Evolutionary conservation across 2,888 invertebrate genomes (phyloP).

Genomic region (Cerceris ruficornis): DNA sequence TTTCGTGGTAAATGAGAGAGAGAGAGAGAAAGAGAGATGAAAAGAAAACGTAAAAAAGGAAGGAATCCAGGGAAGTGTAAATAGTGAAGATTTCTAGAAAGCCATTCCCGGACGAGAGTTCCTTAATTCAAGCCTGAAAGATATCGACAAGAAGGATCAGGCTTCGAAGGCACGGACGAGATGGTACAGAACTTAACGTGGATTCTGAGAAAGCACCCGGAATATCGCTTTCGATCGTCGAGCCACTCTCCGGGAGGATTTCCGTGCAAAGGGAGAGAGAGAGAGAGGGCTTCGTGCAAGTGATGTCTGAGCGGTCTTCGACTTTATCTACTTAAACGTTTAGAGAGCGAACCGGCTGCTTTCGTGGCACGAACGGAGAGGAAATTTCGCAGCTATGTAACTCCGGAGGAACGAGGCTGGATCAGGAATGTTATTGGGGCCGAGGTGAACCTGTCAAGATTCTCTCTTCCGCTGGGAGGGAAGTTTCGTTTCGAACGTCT

Average conservation of each 20-base stretch:
- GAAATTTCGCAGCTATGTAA: conserved; percentile 1
- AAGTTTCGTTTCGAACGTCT: neutral
- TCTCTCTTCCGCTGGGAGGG: neutral
- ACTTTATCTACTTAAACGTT: conserved; percentile 33
- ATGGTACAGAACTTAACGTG: neutral
- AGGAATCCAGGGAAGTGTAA: too few species aligned
- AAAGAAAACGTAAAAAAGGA: neutral
- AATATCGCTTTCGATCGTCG: neutral
- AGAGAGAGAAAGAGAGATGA: neutral
- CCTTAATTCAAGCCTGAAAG: too few species aligned
- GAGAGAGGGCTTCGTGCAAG: conserved; percentile 6
- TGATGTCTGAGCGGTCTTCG: conserved; percentile 31
- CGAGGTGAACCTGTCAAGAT: conserved; percentile 5
- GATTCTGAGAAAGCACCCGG: neutral
- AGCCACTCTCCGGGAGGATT: neutral
- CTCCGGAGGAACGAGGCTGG: conserved; percentile 7
- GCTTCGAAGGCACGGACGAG: neutral
- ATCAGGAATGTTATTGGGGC: conserved; percentile 8
- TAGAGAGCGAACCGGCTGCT: neutral
- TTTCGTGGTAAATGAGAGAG: neutral
- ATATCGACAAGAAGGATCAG: neutral
- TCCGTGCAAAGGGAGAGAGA: neutral
- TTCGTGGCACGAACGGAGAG: neutral
- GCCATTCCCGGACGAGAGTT: too few species aligned
- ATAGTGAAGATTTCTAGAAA: too few species aligned